Base-by-base conservation (phyloP, 2,113 vertebrate species). In the Gallinago paraguaiae region DNA sequence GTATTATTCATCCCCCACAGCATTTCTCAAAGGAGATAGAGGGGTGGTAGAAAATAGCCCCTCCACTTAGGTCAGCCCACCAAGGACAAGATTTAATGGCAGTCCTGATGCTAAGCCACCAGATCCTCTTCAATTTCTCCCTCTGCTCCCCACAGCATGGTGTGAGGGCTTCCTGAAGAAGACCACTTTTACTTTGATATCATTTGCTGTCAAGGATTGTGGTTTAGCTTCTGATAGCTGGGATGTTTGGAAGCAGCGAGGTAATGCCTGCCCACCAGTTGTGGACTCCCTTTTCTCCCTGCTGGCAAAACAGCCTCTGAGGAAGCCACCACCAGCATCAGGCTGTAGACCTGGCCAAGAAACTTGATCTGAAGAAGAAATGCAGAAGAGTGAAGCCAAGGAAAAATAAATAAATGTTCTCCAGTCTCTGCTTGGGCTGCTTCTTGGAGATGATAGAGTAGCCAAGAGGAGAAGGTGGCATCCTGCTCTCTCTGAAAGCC, bases 181-280 rank as follows among this genome's bases (percentile, higher is more conserved):
- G 27, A 37, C 3, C 3, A 1, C 3, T 0, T 33, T 53, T 75
- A 37, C 13, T 23, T 24, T 82, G 11, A 3, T 19, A 10, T 8
- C 8, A 11, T 33, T 54, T 82, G 60, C 69, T 74, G 31, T 27
- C n/a, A 50, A 28, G 24, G 53, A 15, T 19, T 16, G 13, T 1
- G 2, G 37, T 86, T 53, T 37, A 31, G 61, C 37, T 45, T 45
- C 46, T 27, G 63, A 27, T 18, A 39, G 51, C 18, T 15, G 57
- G 27, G 35, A 24, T 27, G 45, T 56, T 54, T 31, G 45, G 45
- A 71, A 22, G 16, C 48, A n/a, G 11, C 25, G 17, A 43, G 50
- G n/a, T 30, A 31, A 48, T 0, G 2, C 64, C 45, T 56, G 65
- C 48, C 48, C 10, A 0, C 18, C 1, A 3, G 22, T 33, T 22